Percentiles rank a stretch among this genome's conserved stretches.
phyloP scores from a whole-genome alignment of 2,888 invertebrate genomes.

The Melangyna quadrimaculata region DNA sequence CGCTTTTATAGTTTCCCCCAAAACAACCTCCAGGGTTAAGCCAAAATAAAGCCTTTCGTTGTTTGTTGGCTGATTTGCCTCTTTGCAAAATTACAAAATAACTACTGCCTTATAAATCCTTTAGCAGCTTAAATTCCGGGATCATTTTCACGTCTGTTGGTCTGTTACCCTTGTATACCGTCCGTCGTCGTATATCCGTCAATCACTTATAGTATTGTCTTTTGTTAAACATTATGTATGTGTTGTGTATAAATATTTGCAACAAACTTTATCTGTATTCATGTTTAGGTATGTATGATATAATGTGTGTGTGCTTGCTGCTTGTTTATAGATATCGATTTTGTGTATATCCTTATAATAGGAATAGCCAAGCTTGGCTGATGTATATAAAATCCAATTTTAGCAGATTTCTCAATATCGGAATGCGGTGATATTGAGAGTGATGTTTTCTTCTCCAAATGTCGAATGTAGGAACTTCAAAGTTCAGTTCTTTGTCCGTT shows the following conservation, averaged over 20 bases:
- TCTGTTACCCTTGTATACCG: background rate
- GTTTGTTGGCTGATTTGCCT: background rate
- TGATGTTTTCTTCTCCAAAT: constrained; percentile 12
- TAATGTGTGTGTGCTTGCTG: background rate
- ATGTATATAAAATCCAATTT: constrained; percentile 49
- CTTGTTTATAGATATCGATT: too few species aligned
- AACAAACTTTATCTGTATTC: background rate
- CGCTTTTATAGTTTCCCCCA: background rate
- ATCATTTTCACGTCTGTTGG: constrained; percentile 8
- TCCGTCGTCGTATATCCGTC: constrained; percentile 22
- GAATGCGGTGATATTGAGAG: too few species aligned
- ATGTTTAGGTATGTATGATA: background rate
- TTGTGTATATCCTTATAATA: too few species aligned
- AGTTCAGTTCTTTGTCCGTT: background rate
- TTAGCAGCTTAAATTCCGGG: constrained; percentile 27
- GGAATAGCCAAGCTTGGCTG: background rate
- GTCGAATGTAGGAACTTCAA: background rate
- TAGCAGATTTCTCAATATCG: constrained; percentile 51
- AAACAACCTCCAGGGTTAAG: background rate
- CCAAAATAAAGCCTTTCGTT: background rate
- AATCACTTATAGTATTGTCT: constrained; percentile 44
- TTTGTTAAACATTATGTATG: constrained; percentile 34
- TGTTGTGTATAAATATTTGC: constrained; percentile 41
- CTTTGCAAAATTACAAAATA: background rate
- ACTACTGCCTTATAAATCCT: constrained; percentile 20